Evolutionary conservation across 2,888 invertebrate species (phyloP).

Genomic region (Laothoe populi): DNA sequence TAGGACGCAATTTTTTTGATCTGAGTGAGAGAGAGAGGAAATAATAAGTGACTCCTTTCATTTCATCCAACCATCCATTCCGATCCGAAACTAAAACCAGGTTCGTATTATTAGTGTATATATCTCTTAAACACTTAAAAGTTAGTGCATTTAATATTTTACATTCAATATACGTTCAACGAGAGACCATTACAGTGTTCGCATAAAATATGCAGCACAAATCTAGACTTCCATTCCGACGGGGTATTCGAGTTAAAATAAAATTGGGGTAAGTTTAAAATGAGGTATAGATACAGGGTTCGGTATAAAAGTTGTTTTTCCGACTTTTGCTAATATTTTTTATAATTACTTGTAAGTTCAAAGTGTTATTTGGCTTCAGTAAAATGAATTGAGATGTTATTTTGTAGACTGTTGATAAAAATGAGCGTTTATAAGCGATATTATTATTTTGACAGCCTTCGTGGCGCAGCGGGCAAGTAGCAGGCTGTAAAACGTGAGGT

Average conservation of each 20-base stretch:
- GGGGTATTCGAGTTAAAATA: slow-evolving; percentile 16
- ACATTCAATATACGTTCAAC: slow-evolving; percentile 36
- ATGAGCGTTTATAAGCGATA: too few relatives aligned
- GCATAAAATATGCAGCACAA: slow-evolving; percentile 34
- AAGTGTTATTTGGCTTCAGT: slow-evolving; percentile 7
- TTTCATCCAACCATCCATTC: neutral
- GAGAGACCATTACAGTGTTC: slow-evolving; percentile 29
- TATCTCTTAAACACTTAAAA: slow-evolving; percentile 27
- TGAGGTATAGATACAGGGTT: slow-evolving; percentile 11
- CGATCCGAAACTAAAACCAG: slow-evolving; percentile 6
- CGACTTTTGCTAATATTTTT: slow-evolving; percentile 2
- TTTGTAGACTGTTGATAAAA: slow-evolving; percentile 7
- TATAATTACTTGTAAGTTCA: slow-evolving; percentile 7
- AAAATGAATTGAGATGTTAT: neutral
- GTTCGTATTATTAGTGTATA: neutral
- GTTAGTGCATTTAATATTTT: slow-evolving; percentile 36
- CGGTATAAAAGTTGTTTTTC: slow-evolving; percentile 9
- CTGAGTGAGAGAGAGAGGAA: too few relatives aligned
- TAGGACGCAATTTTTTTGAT: too few relatives aligned
- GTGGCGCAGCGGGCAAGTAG: too few relatives aligned
- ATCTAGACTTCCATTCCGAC: slow-evolving; percentile 26
- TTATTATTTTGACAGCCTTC: too few relatives aligned
- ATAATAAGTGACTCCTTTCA: too few relatives aligned
- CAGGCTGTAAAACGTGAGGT: too few relatives aligned
- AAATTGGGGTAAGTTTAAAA: slow-evolving; percentile 24